These are phyloP conservation scores for Megaceryle maxima DNA, from an alignment of 2,113 vertebrate genomes.

Conservation along the genomic window DNA sequence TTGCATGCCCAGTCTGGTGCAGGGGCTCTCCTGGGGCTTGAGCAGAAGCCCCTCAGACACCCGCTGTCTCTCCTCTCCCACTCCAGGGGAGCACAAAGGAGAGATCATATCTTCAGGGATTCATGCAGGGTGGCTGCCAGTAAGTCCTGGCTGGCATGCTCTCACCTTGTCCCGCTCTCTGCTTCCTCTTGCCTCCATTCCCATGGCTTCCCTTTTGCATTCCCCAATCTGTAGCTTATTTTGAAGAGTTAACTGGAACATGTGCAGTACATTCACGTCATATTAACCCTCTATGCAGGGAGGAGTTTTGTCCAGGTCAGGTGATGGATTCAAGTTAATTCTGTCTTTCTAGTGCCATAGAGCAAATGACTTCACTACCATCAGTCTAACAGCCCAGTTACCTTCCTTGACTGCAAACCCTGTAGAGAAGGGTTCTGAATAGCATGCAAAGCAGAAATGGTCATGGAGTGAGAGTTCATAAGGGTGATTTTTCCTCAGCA, in stretches of 20 bases:
- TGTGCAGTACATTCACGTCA: not conserved
- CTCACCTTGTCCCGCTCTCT: not conserved
- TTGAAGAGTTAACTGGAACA: not conserved
- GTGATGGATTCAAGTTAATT: not conserved
- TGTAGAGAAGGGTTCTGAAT: not conserved
- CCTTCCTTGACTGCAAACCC: not conserved
- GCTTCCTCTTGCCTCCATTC: not conserved
- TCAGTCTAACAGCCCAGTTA: not conserved
- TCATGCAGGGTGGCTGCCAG: accelerated
- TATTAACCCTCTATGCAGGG: not conserved
- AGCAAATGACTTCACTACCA: not conserved
- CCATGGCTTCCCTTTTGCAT: not conserved
- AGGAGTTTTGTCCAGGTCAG: not conserved
- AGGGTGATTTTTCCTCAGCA: not conserved
- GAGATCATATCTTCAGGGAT: no score
- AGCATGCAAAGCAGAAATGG: not conserved
- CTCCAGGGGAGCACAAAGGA: not conserved
- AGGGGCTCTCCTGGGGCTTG: not conserved
- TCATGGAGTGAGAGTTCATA: not conserved
- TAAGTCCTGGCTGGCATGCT: not conserved
- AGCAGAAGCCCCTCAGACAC: not conserved
- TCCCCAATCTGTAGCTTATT: not conserved
- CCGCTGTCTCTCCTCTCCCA: not conserved
- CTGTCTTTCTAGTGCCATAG: not conserved
- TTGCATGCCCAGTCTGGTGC: accelerated